phyloP scores from a whole-genome alignment of 1,140 invertebrate genomes.

The Andricus grossulariae region DNA sequence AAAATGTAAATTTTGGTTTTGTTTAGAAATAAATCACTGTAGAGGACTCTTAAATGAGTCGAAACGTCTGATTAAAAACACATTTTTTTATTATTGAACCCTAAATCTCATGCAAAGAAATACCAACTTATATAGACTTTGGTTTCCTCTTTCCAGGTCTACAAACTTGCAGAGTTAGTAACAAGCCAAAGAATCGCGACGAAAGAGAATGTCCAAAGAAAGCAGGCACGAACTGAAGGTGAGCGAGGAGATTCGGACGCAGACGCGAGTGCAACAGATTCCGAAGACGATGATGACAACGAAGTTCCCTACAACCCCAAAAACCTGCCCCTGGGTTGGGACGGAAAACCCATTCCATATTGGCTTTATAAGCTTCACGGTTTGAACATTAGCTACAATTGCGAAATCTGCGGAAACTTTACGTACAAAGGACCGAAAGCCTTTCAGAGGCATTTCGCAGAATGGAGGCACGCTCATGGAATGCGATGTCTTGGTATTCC shows the following conservation, averaged over 20 bases:
- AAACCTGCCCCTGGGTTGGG: slow-evolving; percentile 99
- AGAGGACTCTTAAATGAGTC: too few relatives aligned
- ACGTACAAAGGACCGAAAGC: slow-evolving; percentile 99
- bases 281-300: slow-evolving; percentile 92
- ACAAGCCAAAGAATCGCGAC: slow-evolving; percentile 91
- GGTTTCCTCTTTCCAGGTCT: slow-evolving; percentile 75
- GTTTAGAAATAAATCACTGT: too few relatives aligned
- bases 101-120: too few relatives aligned
- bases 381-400: slow-evolving; percentile 98
- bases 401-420: slow-evolving; percentile 99
- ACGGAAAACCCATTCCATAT: slow-evolving; percentile 99
- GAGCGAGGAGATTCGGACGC: slow-evolving; percentile 95
- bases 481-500: slow-evolving; percentile 99
- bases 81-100: too few relatives aligned
- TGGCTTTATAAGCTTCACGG: slow-evolving; percentile 99
- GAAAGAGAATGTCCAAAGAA: slow-evolving; percentile 98
- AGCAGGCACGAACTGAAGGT: slow-evolving; percentile 97
- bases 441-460: slow-evolving; percentile 99
- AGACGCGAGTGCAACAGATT: slow-evolving; percentile 90
- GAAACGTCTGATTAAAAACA: too few relatives aligned
- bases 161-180: slow-evolving; percentile 89
- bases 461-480: slow-evolving; percentile 99
- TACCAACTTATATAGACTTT: too few relatives aligned
- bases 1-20: too few relatives aligned
- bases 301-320: slow-evolving; percentile 99